These are phyloP conservation scores for Strix occidentalis DNA, from an alignment of 2,797 vertebrate genomes.

Conservation along the genomic window DNA sequence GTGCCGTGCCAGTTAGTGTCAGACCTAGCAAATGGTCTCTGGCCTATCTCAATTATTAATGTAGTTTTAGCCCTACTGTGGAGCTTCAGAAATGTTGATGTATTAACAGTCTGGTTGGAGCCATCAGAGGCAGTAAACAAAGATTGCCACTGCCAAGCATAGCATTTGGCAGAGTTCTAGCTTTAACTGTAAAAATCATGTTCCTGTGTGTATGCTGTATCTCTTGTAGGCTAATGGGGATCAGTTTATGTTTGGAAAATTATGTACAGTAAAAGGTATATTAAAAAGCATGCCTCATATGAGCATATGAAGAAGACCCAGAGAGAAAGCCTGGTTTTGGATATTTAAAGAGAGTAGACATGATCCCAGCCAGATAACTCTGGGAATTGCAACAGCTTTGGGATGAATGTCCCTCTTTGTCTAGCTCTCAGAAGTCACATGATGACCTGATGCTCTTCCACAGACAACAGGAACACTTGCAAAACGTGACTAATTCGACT, in stretches of 20 bases:
- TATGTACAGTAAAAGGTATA: accelerated
- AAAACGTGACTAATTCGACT: neutral
- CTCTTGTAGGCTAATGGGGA: neutral
- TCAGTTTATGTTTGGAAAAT: neutral
- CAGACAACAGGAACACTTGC: neutral
- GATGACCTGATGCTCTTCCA: neutral
- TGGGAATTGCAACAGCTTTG: neutral
- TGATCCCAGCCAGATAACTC: neutral
- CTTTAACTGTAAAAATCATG: neutral
- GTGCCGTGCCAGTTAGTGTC: neutral
- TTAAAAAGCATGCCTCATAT: accelerated
- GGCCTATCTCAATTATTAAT: neutral
- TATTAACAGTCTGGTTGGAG: neutral
- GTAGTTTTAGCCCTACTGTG: neutral
- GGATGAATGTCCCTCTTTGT: neutral
- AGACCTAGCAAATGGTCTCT: neutral
- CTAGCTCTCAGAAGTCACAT: neutral
- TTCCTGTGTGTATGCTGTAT: neutral
- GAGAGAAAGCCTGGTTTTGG: neutral
- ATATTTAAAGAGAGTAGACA: neutral
- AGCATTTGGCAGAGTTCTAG: neutral
- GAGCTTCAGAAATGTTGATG: neutral
- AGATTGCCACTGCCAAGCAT: neutral
- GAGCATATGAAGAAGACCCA: neutral
- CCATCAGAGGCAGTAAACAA: neutral